Base-by-base conservation (phyloP, 1,140 invertebrate genomes). In the Mactra quadrangularis region DNA sequence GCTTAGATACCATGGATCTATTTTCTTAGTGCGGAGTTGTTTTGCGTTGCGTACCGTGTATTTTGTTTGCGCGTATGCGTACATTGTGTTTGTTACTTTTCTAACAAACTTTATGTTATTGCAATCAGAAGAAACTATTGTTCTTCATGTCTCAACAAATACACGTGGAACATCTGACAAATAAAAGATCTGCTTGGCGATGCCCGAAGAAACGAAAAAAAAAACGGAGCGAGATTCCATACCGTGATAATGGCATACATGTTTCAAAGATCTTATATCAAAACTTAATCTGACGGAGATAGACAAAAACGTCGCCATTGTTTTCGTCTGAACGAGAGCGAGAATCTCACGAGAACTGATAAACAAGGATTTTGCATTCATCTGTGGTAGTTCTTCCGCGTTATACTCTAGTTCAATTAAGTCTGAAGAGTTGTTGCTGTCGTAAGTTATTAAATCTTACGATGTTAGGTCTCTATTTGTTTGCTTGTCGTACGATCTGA, bases 231-330 rank as follows among this genome's bases (percentile, higher is more conserved):
- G 38, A 62, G 64, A 62, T 75, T 35, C 17, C 3, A 19, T 17
- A 19, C 47, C 9, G 4, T 29, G 71, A 75, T 68, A 75, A 59
- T 33, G 1, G 27, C 52, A 7, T 60, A 75, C 72, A 75, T 59
- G 57, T 31, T 38, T 45, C 72, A 27, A 22, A 22, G 22, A 22
- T n/a, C 41, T 41, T 3, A 9, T 60, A 60, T 60, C 72, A 52
- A 75, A 75, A 75, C 57, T 31, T 60, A 22, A 60, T 75, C 55
- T 75, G 72, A 75, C 72, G 60, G 55, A 7, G 33, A 60, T 41
- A 41, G 17, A 55, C 41, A 45, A 60, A 75, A 75, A 75, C 45
- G 72, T 75, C 72, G 38, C 60, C 53, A 75, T 59, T 35, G 72
- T 60, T 35, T 27, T 71, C 27, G 9, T 41, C 41, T 15, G 68